These are phyloP conservation scores for Gobio occitaniae DNA, from an alignment of 2,797 vertebrate species.

Conservation along the genomic window DNA sequence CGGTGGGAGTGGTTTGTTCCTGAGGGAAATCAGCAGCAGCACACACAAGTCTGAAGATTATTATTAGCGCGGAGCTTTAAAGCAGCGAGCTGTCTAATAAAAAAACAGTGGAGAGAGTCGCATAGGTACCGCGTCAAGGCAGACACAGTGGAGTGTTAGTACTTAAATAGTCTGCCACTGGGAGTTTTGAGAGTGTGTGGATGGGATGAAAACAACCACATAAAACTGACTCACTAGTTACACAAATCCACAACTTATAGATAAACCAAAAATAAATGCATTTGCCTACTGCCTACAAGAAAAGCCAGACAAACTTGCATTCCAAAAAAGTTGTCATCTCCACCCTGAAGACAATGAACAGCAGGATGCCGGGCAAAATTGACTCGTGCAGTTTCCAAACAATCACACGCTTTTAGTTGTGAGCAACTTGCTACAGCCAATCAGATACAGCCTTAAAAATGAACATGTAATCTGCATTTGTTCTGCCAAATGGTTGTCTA, in stretches of 20 bases:
- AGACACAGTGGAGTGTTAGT: conserved; percentile 12
- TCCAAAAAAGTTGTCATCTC: conserved; percentile 14
- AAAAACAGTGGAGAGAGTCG: conserved; percentile 39
- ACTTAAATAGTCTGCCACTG: conserved; percentile 37
- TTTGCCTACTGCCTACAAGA: background rate
- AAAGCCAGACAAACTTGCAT: background rate
- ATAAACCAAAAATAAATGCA: conserved; percentile 1
- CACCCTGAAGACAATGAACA: conserved; percentile 42
- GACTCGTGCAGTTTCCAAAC: background rate
- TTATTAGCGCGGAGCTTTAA: conserved; percentile 39
- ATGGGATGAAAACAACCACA: conserved; percentile 33
- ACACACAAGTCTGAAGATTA: conserved; percentile 13
- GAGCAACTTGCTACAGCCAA: conserved; percentile 46
- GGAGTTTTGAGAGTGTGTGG: conserved; percentile 29
- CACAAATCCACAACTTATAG: conserved; percentile 30
- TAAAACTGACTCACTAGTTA: conserved; percentile 38
- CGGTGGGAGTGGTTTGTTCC: conserved; percentile 22
- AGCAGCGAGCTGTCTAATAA: conserved; percentile 33
- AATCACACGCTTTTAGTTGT: background rate
- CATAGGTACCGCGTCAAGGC: conserved; percentile 32
- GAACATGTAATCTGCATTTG: conserved; percentile 64
- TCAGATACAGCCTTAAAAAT: conserved; percentile 56
- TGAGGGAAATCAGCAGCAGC: conserved; percentile 37
- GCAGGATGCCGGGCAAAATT: conserved; percentile 30
- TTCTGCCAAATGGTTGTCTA: conserved; percentile 68